These are phyloP conservation scores for Oreochromis aureus DNA, from an alignment of 2,113 vertebrate species.

Conservation along the genomic window DNA sequence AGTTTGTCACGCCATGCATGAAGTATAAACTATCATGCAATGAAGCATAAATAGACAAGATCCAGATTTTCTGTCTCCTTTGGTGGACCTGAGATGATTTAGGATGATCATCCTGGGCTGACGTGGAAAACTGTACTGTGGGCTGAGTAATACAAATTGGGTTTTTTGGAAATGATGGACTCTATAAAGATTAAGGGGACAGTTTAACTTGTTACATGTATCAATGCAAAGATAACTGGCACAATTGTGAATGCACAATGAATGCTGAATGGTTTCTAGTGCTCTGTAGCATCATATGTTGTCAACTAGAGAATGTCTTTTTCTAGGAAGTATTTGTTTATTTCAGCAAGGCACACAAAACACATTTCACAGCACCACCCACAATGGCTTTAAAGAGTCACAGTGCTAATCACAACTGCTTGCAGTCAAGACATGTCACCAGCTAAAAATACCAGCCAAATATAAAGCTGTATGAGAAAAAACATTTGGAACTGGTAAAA, in stretches of 20 bases:
- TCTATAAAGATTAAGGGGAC: not conserved
- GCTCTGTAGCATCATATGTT: not conserved
- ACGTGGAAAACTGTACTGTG: not conserved
- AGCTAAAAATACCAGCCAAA: not conserved
- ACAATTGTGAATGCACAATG: not conserved
- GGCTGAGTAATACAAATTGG: not conserved
- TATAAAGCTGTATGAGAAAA: not conserved
- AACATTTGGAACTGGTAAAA: not conserved
- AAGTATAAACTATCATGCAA: not conserved
- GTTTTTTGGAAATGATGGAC: fast-evolving
- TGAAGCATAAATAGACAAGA: not conserved
- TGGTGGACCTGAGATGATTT: not conserved
- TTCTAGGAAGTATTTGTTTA: not conserved
- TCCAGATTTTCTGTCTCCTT: not conserved
- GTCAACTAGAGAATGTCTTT: not conserved
- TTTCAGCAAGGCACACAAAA: not conserved
- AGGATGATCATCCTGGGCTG: not conserved
- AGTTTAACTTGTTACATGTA: not conserved
- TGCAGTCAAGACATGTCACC: not conserved
- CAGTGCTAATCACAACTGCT: not conserved
- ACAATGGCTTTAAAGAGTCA: not conserved
- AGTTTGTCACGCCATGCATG: not conserved
- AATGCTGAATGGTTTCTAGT: not conserved
- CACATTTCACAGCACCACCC: not conserved
- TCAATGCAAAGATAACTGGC: not conserved